Conservation (phyloP, 1,140 invertebrate genomes). For the Diorhabda carinulata region DNA sequence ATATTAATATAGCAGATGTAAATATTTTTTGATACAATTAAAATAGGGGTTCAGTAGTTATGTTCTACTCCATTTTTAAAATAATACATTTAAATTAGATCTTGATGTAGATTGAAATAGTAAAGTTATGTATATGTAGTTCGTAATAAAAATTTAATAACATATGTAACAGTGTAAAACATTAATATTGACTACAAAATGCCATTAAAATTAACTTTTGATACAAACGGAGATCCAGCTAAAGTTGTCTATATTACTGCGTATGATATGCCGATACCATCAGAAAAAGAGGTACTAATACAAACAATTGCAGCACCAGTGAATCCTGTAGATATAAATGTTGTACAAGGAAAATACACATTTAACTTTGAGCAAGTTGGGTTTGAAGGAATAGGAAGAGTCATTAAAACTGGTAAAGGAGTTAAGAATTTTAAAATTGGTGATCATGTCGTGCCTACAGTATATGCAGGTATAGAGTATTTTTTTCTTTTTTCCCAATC, state of each 20-base stretch:
- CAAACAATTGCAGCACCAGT: constrained; percentile 87
- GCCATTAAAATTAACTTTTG: constrained; percentile 54
- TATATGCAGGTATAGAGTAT: constrained; percentile 46
- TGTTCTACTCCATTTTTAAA: too few relatives aligned
- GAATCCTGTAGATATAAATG: constrained; percentile 98
- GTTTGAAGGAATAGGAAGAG: constrained; percentile 87
- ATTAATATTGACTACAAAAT: not conserved
- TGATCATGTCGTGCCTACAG: constrained; percentile 76
- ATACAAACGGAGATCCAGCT: constrained; percentile 70
- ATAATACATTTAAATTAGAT: too few relatives aligned
- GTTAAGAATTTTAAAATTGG: constrained; percentile 66
- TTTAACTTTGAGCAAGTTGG: constrained; percentile 83
- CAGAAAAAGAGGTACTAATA: constrained; percentile 65
- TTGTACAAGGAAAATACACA: constrained; percentile 92
- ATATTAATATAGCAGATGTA: too few relatives aligned
- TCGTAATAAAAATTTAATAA: too few relatives aligned
- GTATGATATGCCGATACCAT: constrained; percentile 45
- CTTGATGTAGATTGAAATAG: too few relatives aligned
- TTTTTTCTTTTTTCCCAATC: too few relatives aligned
- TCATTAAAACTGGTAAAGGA: constrained; percentile 65
- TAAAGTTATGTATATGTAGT: too few relatives aligned
- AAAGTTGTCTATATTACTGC: constrained; percentile 63
- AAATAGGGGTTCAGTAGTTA: too few relatives aligned
- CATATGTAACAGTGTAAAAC: too few relatives aligned
- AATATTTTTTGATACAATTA: too few relatives aligned